Percentiles rank a stretch among this genome's conserved stretches.
Conservation (phyloP, 2,113 vertebrate species). For the Tamias sibiricus region DNA sequence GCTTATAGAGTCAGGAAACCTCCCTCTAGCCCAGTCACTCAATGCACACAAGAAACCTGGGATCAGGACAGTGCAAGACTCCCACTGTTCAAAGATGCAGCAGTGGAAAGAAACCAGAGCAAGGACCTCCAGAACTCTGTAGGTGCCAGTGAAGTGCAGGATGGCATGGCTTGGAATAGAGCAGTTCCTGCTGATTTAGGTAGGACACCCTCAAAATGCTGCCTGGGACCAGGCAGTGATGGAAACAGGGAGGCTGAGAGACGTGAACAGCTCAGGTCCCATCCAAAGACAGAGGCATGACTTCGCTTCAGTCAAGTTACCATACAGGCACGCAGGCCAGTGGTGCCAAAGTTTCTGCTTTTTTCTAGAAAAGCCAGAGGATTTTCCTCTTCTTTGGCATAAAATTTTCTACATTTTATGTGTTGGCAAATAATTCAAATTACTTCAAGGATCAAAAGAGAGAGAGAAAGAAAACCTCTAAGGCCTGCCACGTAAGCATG, state of each 20-base stretch:
- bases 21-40: background rate
- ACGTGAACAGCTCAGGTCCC: background rate
- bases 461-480: background rate
- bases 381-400: background rate
- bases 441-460: background rate
- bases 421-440: conserved; percentile 5
- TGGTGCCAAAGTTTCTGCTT: background rate
- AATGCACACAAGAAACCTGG: background rate
- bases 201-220: background rate
- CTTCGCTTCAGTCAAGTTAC: background rate
- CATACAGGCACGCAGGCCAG: rapidly evolving
- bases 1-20: rapidly evolving
- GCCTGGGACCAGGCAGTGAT: background rate
- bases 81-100: background rate
- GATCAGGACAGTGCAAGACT: background rate
- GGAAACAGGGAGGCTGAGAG: background rate
- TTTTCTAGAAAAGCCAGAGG: background rate
- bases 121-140: background rate
- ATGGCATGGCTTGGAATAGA: background rate
- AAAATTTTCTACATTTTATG: background rate
- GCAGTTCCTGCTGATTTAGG: background rate
- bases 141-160: rapidly evolving
- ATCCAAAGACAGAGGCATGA: background rate
- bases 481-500: rapidly evolving
- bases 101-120: rapidly evolving